A percentile compares a stretch with the other conserved stretches of the same genome.
phyloP scores from a whole-genome alignment of 2,797 vertebrate genomes.

The Spheniscus humboldti region DNA sequence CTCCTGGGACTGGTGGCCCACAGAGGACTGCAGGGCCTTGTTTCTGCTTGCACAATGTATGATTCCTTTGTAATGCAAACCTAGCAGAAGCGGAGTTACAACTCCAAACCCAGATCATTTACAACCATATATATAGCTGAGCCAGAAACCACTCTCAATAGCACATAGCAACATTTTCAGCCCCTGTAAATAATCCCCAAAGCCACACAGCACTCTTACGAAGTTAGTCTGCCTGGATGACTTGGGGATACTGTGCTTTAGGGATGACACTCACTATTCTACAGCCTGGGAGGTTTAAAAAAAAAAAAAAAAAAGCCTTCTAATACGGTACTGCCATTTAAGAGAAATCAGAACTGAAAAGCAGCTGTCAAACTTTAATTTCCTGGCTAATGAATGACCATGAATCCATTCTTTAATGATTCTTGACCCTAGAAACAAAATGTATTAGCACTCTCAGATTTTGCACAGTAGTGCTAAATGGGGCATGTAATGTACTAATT shows the following conservation, averaged over 20 bases:
- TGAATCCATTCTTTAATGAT: conserved; percentile 75
- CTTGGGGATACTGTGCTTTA: neutral
- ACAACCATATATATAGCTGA: neutral
- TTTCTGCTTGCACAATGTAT: neutral
- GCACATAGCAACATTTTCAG: neutral
- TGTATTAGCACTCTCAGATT: conserved; percentile 77
- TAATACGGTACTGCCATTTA: conserved; percentile 60
- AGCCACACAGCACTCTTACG: neutral
- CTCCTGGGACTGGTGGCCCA: neutral
- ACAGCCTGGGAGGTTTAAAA: neutral
- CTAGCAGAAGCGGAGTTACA: neutral
- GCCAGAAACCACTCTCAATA: neutral
- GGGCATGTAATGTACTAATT: conserved; percentile 77
- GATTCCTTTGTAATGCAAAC: conserved; percentile 10
- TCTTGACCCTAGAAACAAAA: conserved; percentile 77
- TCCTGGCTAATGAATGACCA: conserved; percentile 72
- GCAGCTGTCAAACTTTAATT: conserved; percentile 71
- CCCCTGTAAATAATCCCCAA: neutral
- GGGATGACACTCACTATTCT: neutral
- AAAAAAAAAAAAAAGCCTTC: neutral
- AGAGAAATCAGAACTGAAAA: conserved; percentile 66
- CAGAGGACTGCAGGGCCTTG: neutral
- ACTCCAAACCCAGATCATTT: neutral
- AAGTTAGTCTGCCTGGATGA: neutral
- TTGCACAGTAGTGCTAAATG: conserved; percentile 75